Evolutionary conservation across 2,888 invertebrate genomes (phyloP).

Genomic region (Linnaemya vulpina): DNA sequence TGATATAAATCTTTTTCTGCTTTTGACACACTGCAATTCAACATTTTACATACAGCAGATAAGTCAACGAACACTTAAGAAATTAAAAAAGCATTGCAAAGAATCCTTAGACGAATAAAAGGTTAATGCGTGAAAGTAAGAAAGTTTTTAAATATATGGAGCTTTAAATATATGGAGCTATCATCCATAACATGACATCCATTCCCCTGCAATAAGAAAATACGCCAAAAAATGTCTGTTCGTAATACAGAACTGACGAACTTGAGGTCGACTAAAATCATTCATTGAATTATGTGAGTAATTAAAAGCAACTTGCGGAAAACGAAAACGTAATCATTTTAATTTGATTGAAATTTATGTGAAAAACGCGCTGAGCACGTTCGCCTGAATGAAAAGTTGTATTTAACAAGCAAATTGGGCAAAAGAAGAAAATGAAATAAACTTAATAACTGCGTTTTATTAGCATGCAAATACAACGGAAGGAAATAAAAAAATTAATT

Average conservation of each 20-base stretch:
- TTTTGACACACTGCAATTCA: constrained; percentile 6
- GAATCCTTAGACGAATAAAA: no score
- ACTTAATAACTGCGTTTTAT: not conserved
- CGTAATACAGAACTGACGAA: not conserved
- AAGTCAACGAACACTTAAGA: constrained; percentile 31
- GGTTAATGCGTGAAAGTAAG: no score
- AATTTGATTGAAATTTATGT: not conserved
- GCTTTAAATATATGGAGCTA: no score
- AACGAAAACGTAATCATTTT: not conserved
- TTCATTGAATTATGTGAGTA: not conserved
- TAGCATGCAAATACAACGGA: not conserved
- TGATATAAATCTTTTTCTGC: no score
- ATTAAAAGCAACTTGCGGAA: not conserved
- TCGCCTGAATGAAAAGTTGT: not conserved
- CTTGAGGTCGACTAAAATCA: no score
- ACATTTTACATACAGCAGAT: not conserved
- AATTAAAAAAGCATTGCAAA: not conserved
- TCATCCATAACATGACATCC: no score
- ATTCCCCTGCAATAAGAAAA: not conserved
- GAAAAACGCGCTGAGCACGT: not conserved
- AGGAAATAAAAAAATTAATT: constrained; percentile 24
- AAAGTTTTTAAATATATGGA: no score
- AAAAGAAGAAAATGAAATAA: constrained; percentile 7
- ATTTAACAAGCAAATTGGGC: not conserved
- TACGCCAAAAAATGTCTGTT: not conserved